Evolutionary conservation across 2,888 invertebrate genomes (phyloP), one percentile per base, ranked within the genome.

Genomic region (Scaptomyza parva): DNA sequence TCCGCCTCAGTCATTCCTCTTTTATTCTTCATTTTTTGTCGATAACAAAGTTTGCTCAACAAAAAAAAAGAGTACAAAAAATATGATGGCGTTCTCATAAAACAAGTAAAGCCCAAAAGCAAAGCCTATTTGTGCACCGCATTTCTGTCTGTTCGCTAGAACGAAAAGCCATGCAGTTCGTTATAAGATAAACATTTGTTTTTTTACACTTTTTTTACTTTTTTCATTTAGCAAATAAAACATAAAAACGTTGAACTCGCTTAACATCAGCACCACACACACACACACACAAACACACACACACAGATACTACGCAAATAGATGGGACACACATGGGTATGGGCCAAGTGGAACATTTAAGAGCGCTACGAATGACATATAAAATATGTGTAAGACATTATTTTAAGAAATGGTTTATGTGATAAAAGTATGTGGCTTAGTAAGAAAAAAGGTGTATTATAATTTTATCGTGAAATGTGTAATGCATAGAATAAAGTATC

Each of bases 161-260:
- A 57, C 45, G 51, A 47, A 61, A 61, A 22, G 61, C 60, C 68
- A 48, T 18, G 47, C 72, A 69, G 70, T 77, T 72, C 78, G 66
- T 64, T 80, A 65, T 71, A 85, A 84, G 88, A 88, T 83, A 85
- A 85, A 85, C 78, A 86, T 86, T 88, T 86, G 68, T 78, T 28
- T 28, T 26, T 2, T 26, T 24, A n/a, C n/a, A n/a, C n/a, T 24
- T 24, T 84, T 88, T 14, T 83, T 76, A 86, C 84, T 83, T 88
- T 87, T 83, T 86, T 66, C 84, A 88, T 88, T 85, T 83, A 76
- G 80, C 78, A 85, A 85, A 85, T 86, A 85, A 37, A 37, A 62
- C 78, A 78, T 65, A 66, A 85, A 83, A 78, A 65, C 83, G 88
- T 87, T 87, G 88, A 84, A 86, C 82, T 71, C 85, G 48, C 39